A percentile compares a stretch with the other conserved stretches of the same genome.
These are phyloP conservation scores for Cyanistes caeruleus DNA, from an alignment of 2,113 vertebrate genomes.

Conservation along the genomic window DNA sequence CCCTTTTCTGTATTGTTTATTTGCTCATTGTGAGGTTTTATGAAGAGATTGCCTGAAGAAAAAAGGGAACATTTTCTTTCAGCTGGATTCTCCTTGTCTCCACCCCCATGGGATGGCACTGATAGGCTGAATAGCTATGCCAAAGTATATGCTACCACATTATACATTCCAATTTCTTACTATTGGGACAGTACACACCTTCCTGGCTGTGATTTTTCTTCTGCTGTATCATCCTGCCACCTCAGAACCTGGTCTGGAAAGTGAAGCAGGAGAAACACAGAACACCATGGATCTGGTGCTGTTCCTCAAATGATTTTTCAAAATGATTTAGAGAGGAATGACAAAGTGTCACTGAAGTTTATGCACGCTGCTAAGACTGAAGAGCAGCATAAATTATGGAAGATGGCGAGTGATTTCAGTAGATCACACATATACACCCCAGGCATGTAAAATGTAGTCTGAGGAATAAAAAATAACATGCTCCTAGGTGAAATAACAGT, in stretches of 20 bases:
- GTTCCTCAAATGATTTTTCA: not conserved
- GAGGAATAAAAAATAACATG: not conserved
- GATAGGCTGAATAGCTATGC: not conserved
- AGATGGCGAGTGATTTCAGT: not conserved
- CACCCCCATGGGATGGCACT: not conserved
- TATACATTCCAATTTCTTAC: not conserved
- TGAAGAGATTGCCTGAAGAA: not conserved
- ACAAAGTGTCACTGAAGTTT: not conserved
- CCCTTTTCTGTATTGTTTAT: not conserved
- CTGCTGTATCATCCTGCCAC: not conserved
- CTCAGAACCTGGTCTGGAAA: not conserved
- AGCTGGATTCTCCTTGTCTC: not conserved
- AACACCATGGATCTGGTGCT: not conserved
- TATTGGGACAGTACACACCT: not conserved
- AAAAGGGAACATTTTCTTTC: not conserved
- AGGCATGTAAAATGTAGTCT: conserved; percentile 1
- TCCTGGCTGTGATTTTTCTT: not conserved
- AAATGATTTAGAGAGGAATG: conserved; percentile 42
- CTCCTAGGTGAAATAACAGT: not conserved
- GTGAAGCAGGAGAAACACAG: not conserved
- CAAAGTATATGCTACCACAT: not conserved
- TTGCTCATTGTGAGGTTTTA: not conserved
- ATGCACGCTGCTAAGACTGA: not conserved
- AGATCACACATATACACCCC: not conserved
- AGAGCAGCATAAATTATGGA: conserved; percentile 50